phyloP scores from a whole-genome alignment of 2,113 vertebrate species.

The Scartelaos histophorus region DNA sequence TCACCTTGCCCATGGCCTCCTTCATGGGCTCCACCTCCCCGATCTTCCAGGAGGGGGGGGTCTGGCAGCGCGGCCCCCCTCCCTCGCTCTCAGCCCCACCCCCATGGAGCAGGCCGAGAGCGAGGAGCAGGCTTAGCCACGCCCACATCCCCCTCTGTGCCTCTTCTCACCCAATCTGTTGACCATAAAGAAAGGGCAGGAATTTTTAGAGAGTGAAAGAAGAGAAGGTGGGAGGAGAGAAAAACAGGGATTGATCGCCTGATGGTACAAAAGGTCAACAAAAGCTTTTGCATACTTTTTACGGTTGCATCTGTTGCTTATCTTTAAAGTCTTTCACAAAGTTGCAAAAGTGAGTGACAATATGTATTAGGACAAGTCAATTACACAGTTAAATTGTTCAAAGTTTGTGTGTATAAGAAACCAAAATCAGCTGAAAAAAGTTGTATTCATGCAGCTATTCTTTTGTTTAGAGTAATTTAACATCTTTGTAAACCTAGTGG shows the following conservation, averaged over 20 bases:
- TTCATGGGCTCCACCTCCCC: constrained; percentile 83
- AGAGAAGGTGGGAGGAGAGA: background rate
- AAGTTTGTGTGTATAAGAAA: background rate
- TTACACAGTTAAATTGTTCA: background rate
- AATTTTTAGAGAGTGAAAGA: background rate
- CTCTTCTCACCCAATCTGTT: constrained; percentile 39
- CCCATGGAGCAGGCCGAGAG: constrained; percentile 86
- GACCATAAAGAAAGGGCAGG: constrained; percentile 18
- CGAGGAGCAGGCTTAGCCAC: constrained; percentile 83
- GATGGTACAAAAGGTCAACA: constrained; percentile 37
- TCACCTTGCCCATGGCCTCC: constrained; percentile 78
- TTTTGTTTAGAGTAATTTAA: background rate
- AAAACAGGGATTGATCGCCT: constrained; percentile 16
- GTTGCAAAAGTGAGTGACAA: background rate
- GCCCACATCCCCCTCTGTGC: constrained; percentile 81
- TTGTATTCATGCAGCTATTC: background rate
- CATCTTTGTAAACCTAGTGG: background rate
- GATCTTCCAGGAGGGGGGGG: constrained; percentile 82
- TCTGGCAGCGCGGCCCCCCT: constrained; percentile 76
- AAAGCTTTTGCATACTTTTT: constrained; percentile 5
- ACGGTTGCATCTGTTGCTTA: background rate
- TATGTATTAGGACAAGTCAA: background rate
- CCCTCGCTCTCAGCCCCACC: constrained; percentile 82
- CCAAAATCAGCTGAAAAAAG: background rate
- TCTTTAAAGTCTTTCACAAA: background rate